Base-by-base conservation (phyloP, 2,888 invertebrate genomes). In the Podotricha telesiphe region DNA sequence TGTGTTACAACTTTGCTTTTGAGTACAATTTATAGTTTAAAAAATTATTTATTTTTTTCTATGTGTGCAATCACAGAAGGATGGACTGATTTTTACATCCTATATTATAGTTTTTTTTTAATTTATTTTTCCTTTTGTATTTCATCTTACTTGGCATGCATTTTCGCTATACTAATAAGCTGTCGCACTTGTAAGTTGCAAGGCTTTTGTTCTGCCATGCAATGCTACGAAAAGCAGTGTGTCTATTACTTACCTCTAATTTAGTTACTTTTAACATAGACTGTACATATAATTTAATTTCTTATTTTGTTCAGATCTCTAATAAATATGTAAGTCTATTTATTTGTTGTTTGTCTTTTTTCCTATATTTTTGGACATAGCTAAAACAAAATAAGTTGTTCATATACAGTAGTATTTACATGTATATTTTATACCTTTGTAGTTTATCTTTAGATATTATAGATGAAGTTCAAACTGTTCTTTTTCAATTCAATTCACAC, bases 281-380 rank as follows among this genome's bases (percentile, higher is more conserved):
- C 93, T 93, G 93, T 93, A 93, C 93, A 93, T 93, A 93, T 93
- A 91, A 93, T 93, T 93, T 93, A 74, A 93, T 92, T 93, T 93
- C 92, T 90, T 93, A 93, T 93, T 93, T 91, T 93, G 93, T 93
- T 93, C 93, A 93, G 93, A 93, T 93, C 93, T 93, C 93, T 93
- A 93, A 93, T 93, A 93, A 93, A 93, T 89, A 91, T 91, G 90
- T 93, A 93, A 93, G 93, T 93, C 91, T 92, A 92, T 79, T 79
- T 77, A 78, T 78, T 75, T 76, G 77, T 59, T 59, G 59, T 75
- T 78, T 80, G 53, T 47, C 55, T 17, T 58, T 51, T 11, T 53
- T 20, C 58, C 48, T 48, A 17, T 17, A 55, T 50, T 59, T 28
- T 45, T 22, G 22, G 22, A 22, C 10, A 59, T 45, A 59, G n/a